A percentile compares a stretch with the other conserved stretches of the same genome.
These are phyloP conservation scores for Idaea straminata DNA, from an alignment of 2,888 invertebrate species.

Conservation along the genomic window DNA sequence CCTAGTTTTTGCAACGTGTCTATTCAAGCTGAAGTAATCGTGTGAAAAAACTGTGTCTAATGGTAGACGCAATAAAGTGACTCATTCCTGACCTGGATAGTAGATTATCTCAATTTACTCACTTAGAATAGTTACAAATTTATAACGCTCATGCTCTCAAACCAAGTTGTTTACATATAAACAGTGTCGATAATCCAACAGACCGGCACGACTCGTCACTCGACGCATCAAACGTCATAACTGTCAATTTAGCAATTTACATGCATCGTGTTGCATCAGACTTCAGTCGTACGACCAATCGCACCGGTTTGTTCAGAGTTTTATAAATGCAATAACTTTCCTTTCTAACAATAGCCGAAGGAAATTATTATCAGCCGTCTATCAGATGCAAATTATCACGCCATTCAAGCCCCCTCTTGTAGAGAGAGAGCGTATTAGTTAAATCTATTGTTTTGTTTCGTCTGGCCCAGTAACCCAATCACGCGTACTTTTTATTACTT, in stretches of 20 bases:
- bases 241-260: background rate
- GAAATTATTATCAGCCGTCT: slow-evolving; percentile 63
- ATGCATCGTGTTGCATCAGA: too few species aligned
- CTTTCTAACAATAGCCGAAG: slow-evolving; percentile 50
- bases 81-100: slow-evolving; percentile 47
- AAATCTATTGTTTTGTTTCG: slow-evolving; percentile 40
- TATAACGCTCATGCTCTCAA: slow-evolving; percentile 12
- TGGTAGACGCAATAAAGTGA: slow-evolving; percentile 52
- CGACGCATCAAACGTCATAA: background rate
- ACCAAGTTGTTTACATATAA: too few species aligned
- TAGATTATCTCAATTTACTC: slow-evolving; percentile 53
- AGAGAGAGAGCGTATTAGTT: slow-evolving; percentile 42
- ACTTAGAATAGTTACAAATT: background rate
- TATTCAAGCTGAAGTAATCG: slow-evolving; percentile 33
- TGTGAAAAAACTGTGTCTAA: slow-evolving; percentile 42
- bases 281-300: background rate
- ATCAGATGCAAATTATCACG: slow-evolving; percentile 73
- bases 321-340: slow-evolving; percentile 36
- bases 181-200: too few species aligned
- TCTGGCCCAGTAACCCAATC: slow-evolving; percentile 68
- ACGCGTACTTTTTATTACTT: slow-evolving; percentile 55
- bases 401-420: slow-evolving; percentile 63
- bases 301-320: slow-evolving; percentile 3
- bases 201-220: too few species aligned
- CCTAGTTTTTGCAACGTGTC: slow-evolving; percentile 34